Conservation (phyloP, 2,113 vertebrate species). For the Bos indicus region DNA sequence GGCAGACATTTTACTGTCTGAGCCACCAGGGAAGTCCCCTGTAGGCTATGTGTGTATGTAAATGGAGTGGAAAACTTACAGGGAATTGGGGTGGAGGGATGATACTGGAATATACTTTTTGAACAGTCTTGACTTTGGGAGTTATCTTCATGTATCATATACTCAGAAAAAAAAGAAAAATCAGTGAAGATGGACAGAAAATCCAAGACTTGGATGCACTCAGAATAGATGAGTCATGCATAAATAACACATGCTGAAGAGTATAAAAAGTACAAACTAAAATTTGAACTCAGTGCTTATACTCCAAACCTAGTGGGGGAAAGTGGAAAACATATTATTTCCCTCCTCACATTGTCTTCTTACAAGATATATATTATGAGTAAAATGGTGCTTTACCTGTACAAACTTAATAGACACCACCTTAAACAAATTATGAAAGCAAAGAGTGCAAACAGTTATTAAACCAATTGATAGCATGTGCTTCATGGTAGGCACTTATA, state of each 20-base stretch:
- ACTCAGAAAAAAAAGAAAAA: background rate
- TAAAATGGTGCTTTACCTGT: background rate
- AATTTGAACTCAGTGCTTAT: background rate
- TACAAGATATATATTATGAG: background rate
- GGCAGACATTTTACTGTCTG: background rate
- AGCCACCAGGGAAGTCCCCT: background rate
- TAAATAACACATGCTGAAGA: background rate
- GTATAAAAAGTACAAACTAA: background rate
- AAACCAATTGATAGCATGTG: background rate
- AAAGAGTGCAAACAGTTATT: background rate
- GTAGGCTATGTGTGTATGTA: too few species aligned
- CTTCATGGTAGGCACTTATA: background rate
- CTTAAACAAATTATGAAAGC: background rate
- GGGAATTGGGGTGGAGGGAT: background rate
- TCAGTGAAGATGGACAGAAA: background rate
- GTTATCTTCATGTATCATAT: background rate
- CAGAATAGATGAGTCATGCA: background rate
- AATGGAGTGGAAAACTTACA: background rate
- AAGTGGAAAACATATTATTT: background rate
- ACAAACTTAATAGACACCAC: background rate
- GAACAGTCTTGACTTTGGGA: background rate
- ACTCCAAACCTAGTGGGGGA: background rate
- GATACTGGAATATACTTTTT: background rate
- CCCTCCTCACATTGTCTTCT: background rate
- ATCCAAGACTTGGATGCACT: background rate